Base-by-base conservation (phyloP, 2,888 invertebrate genomes). In the Leptopilina drosophilae region DNA sequence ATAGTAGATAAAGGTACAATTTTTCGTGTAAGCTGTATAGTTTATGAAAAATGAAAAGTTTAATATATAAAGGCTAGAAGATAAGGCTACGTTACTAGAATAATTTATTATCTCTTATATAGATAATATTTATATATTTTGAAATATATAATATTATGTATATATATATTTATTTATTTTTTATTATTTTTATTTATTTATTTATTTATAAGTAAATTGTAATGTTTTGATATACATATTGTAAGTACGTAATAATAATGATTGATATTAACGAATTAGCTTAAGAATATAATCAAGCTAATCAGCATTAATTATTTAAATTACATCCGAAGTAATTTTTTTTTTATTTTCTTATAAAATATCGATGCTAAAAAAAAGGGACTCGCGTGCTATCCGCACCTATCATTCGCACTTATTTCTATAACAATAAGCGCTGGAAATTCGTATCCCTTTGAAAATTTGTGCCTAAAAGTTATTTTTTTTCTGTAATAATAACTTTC, bases 61-160 rank as follows among this genome's bases (percentile, higher is more conserved):
- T 26, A 26, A 69, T 69, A 69, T 89, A 89, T 88, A 90, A 89
- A 89, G 87, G 82, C 87, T 88, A 86, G 79, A 84, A 87, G 84
- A 81, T 87, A 86, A 69, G 82, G 81, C 87, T 87, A 89, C 83
- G 81, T 84, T 84, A 84, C 78, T 86, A 85, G 81, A 84, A 80
- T 83, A n/a, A 59, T 59, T 62, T 20, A 20, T 62, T 20, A 33
- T 33, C 33, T 33, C 3, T 33, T 33, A 33, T 33, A 3, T 33
- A 33, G 33, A 33, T 33, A 33, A 33, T 33, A 33, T 33, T 33
- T 33, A 20, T 62, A 62, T 62, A 49, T 49, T 42, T 42, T 42
- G 11, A 49, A 11, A 49, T 11, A 11, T 49, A 49, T 49, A 85
- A 83, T 84, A 42, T 8, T 42, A 42, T 42, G 7, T 42, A 42